Base-by-base conservation (phyloP, 2,888 invertebrate species). In the Saturnia pavonia region DNA sequence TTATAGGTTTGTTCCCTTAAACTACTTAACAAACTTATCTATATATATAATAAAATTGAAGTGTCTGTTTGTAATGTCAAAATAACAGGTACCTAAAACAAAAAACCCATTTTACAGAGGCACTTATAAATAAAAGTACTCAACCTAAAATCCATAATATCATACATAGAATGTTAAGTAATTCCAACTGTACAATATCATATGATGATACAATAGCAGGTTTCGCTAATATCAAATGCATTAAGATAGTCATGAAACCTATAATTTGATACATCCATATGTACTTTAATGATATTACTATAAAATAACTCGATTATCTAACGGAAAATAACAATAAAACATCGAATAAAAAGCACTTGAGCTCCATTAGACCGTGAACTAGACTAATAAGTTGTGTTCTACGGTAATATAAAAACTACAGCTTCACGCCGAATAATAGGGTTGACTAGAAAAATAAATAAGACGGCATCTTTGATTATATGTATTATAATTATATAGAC, bases 381-480 rank as follows among this genome's bases (percentile, higher is more conserved):
- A 80, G 82, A 85, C 83, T 89, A 88, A 88, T 89, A 87, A 88
- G 85, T 80, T 82, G 78, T 81, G 82, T 81, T 70, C 70, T 54
- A 48, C 42, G 25, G 48, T 70, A 80, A 81, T 83, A 79, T 82
- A 67, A 70, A 70, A 70, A 70, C 40, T 66, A 70, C 54, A 70
- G 42, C 86, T 88, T 89, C 89, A 91, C 87, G 86, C 85, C 80
- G 77, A 82, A 86, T 85, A 85, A 88, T 91, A 89, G 89, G 85
- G 88, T 82, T 82, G 82, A 83, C 84, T 85, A 85, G 82, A 84
- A 88, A 88, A 88, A 88, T 89, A 88, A 88, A 88, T 89, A 88
- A 85, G 85, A 84, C 85, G 83, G 86, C 75, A 77, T 78, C 85
- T 87, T 90, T 88, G 83, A 87, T n/a, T 88, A 86, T 84, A 82